Percentiles rank a stretch among this genome's conserved stretches.
phyloP scores from a whole-genome alignment of 2,113 vertebrate species.

The Ochotona curzoniae region DNA sequence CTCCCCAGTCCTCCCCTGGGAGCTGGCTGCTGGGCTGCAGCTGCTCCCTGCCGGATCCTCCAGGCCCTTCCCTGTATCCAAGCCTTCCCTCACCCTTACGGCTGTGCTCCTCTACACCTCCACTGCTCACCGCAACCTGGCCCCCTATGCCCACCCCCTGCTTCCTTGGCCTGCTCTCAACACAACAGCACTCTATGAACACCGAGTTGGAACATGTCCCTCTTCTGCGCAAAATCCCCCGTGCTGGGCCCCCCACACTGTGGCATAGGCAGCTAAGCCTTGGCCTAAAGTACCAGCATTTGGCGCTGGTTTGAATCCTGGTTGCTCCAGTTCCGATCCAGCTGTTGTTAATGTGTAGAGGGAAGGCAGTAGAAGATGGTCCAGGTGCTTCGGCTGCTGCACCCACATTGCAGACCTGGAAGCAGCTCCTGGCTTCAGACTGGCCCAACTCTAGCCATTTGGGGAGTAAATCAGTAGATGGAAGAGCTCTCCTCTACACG shows the following conservation, averaged over 20 bases:
- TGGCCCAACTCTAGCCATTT: too few relatives aligned
- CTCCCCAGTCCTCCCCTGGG: not conserved
- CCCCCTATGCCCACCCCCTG: not conserved
- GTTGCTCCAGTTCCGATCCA: too few relatives aligned
- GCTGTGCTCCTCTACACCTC: rapidly evolving
- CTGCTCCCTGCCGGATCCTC: not conserved
- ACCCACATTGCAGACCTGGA: too few relatives aligned
- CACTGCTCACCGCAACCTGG: not conserved
- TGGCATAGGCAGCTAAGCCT: not conserved
- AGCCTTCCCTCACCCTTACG: not conserved
- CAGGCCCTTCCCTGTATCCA: not conserved
- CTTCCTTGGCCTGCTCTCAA: not conserved
- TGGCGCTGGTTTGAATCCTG: too few relatives aligned
- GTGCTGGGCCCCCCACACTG: not conserved
- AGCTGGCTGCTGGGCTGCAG: not conserved
- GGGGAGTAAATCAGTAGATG: too few relatives aligned
- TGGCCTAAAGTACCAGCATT: too few relatives aligned
- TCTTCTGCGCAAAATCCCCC: not conserved
- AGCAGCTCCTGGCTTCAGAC: too few relatives aligned
- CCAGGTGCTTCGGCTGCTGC: too few relatives aligned
- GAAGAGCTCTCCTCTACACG: too few relatives aligned
- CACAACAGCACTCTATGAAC: not conserved
- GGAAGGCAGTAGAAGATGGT: too few relatives aligned
- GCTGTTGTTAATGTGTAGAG: too few relatives aligned
- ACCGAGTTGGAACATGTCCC: not conserved